phyloP scores from a whole-genome alignment of 1,140 invertebrate species.

The Cheumatopsyche charites region DNA sequence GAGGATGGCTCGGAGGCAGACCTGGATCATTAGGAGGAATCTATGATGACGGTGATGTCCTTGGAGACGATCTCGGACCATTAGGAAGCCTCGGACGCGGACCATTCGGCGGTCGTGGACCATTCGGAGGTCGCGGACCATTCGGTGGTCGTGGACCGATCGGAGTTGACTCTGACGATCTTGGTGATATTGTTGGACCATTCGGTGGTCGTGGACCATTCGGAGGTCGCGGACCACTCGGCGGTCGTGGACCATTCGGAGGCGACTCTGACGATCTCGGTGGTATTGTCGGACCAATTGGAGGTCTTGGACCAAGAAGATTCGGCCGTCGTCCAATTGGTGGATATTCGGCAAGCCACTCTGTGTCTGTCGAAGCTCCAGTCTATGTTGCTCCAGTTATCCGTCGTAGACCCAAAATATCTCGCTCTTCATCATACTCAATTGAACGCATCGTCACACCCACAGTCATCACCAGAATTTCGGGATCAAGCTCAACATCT shows the following conservation, averaged over 20 bases:
- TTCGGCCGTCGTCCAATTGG: not conserved
- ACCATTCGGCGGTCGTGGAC: not conserved
- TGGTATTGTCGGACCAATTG: not conserved
- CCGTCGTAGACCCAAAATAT: not conserved
- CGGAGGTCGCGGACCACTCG: not conserved
- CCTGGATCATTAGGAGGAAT: no score
- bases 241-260: not conserved
- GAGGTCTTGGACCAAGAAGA: slow-evolving; percentile 12
- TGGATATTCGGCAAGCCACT: slow-evolving; percentile 8
- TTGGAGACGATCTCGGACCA: no score
- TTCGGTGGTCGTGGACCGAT: slow-evolving; percentile 9
- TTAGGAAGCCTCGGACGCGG: no score
- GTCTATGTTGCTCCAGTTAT: slow-evolving; percentile 13
- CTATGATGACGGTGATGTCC: no score
- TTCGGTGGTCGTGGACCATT: not conserved
- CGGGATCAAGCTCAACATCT: slow-evolving; percentile 28
- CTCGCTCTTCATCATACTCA: slow-evolving; percentile 28
- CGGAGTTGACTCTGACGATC: slow-evolving; percentile 13
- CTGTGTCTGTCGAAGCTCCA: slow-evolving; percentile 27
- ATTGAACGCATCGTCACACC: slow-evolving; percentile 36
- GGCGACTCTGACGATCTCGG: not conserved
- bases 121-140: not conserved
- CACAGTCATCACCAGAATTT: slow-evolving; percentile 14
- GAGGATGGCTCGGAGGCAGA: no score
- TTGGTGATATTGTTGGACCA: not conserved